phyloP scores from a whole-genome alignment of 2,113 vertebrate genomes.

The Odontophorus gujanensis region DNA sequence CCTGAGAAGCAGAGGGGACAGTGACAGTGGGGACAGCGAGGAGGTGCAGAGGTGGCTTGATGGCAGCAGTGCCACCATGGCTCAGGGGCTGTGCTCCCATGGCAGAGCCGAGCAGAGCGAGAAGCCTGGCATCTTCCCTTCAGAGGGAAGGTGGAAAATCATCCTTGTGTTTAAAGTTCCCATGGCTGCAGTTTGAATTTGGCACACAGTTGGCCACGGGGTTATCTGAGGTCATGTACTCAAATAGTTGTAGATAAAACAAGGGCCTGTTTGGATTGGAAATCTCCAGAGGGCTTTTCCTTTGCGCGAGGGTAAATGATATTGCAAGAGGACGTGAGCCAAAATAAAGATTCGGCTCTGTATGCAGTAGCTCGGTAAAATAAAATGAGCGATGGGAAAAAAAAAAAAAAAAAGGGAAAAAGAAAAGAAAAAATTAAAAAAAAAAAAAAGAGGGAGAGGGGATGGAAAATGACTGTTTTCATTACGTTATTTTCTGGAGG shows the following conservation, averaged over 20 bases:
- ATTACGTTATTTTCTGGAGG: slow-evolving; percentile 46
- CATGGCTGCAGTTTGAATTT: slow-evolving; percentile 62
- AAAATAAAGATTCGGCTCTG: slow-evolving; percentile 44
- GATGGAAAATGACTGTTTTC: not conserved
- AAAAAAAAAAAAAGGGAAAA: not conserved
- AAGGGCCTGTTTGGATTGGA: slow-evolving; percentile 72
- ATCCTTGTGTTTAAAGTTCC: slow-evolving; percentile 62
- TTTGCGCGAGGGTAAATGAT: slow-evolving; percentile 26
- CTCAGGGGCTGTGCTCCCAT: accelerated
- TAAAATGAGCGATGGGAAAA: slow-evolving; percentile 41
- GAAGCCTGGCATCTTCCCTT: not conserved
- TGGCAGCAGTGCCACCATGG: accelerated
- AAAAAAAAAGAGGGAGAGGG: not conserved
- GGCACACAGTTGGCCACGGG: slow-evolving; percentile 11
- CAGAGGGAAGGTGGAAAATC: not conserved
- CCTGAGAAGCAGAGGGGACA: not conserved
- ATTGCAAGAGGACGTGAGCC: slow-evolving; percentile 39
- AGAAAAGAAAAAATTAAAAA: accelerated
- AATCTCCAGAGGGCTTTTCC: slow-evolving; percentile 71
- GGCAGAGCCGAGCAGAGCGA: accelerated
- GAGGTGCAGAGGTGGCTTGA: accelerated
- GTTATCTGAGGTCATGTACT: slow-evolving; percentile 74
- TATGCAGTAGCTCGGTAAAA: slow-evolving; percentile 59
- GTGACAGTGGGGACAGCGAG: not conserved
- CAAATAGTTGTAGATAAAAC: slow-evolving; percentile 69